Evolutionary conservation across 2,797 vertebrate genomes (phyloP).

Genomic region (Tympanoctomys barrerae): DNA sequence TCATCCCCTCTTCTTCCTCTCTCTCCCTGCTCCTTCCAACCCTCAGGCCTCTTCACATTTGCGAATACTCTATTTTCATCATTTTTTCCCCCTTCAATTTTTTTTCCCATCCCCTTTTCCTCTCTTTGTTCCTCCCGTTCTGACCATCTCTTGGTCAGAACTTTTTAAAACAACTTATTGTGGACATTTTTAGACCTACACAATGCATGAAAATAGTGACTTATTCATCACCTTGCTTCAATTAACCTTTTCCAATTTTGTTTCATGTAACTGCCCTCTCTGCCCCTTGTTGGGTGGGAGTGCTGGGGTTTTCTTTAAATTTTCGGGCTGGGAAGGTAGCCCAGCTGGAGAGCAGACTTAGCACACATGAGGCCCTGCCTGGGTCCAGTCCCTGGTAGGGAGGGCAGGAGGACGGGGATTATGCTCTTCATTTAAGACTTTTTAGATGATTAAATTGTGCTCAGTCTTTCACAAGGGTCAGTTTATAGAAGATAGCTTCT

Average conservation of each 20-base stretch:
- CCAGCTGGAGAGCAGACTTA: neutral
- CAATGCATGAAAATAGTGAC: neutral
- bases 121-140: neutral
- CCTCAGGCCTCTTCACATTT: neutral
- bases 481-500: neutral
- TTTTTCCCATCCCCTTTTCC: neutral
- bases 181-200: neutral
- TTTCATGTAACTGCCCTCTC: neutral
- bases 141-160: neutral
- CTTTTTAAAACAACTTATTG: conserved; percentile 1
- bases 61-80: neutral
- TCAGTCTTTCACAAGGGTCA: conserved; percentile 1
- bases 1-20: neutral
- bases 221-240: neutral
- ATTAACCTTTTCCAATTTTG: neutral
- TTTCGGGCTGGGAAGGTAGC: neutral
- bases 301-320: conserved; percentile 28
- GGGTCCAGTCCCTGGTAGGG: neutral
- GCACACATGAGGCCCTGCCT: neutral
- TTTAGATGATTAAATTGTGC: conserved; percentile 7
- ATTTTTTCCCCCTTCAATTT: neutral
- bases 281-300: neutral
- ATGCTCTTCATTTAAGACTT: neutral
- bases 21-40: neutral
- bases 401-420: neutral